A percentile compares a stretch with the other conserved stretches of the same genome.
phyloP scores from a whole-genome alignment of 2,113 vertebrate species.

The Neogobius melanostomus region DNA sequence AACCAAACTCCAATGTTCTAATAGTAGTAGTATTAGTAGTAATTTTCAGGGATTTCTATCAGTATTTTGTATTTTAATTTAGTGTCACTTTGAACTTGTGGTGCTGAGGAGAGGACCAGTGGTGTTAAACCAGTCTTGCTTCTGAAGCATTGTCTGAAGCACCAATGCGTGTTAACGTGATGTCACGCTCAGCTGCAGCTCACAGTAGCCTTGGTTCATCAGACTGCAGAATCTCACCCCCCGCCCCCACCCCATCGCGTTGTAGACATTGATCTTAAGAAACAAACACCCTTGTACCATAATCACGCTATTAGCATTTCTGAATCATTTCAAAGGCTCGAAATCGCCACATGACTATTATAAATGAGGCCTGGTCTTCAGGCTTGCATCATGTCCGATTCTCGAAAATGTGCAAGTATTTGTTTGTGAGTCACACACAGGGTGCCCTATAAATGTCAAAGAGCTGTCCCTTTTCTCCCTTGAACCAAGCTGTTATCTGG shows the following conservation, averaged over 20 bases:
- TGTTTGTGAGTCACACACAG: conserved; percentile 32
- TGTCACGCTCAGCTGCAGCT: conserved; percentile 66
- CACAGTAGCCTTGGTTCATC: conserved; percentile 59
- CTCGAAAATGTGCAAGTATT: conserved; percentile 22
- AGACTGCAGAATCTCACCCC: conserved; percentile 55
- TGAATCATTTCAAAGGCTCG: conserved; percentile 13
- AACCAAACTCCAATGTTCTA: neutral
- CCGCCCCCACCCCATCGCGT: conserved; percentile 46
- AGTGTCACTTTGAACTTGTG: neutral
- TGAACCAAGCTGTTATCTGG: conserved; percentile 28
- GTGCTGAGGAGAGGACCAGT: conserved; percentile 17
- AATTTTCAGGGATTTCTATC: too few relatives aligned
- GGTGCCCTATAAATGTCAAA: conserved; percentile 62
- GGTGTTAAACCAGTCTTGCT: conserved; percentile 45
- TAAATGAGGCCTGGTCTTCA: neutral
- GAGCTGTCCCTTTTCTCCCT: conserved; percentile 28
- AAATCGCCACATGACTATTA: conserved; percentile 22
- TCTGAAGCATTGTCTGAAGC: conserved; percentile 64
- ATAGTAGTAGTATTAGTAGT: neutral
- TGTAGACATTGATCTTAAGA: conserved; percentile 30
- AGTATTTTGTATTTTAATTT: neutral
- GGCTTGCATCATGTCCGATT: conserved; percentile 30
- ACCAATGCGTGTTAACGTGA: conserved; percentile 67
- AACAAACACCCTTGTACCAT: neutral
- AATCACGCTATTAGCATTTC: neutral